A percentile compares a stretch with the other conserved stretches of the same genome.
phyloP scores from a whole-genome alignment of 2,888 invertebrate genomes.

The Cinara cedri region DNA sequence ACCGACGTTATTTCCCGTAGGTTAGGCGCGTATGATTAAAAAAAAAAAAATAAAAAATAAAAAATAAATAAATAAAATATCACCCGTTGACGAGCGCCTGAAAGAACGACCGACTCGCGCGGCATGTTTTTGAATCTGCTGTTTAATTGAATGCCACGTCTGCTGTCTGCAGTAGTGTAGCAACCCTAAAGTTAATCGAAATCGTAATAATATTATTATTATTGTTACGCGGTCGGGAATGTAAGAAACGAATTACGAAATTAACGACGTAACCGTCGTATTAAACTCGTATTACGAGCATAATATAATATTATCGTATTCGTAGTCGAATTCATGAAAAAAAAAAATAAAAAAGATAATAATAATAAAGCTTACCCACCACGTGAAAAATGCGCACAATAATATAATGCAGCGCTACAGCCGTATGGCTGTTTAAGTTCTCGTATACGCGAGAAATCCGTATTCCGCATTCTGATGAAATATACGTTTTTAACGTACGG shows the following conservation, averaged over 20 bases:
- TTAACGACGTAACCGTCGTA: neutral
- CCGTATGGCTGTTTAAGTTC: no score
- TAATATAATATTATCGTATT: no score
- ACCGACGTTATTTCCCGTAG: conserved; percentile 10
- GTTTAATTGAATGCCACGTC: neutral
- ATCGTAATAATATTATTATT: neutral
- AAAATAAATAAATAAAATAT: neutral
- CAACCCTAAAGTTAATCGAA: neutral
- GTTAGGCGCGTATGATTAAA: neutral
- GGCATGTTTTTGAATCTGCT: neutral
- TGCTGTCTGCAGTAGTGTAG: no score
- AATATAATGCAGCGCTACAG: neutral
- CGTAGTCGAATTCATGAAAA: no score
- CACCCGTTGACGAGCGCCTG: neutral
- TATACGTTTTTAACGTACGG: no score
- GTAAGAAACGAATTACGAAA: neutral
- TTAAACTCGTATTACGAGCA: conserved; percentile 35
- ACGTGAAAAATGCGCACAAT: no score
- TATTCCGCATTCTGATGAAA: no score
- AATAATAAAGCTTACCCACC: no score
- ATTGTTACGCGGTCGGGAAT: neutral
- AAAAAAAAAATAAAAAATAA: conserved; percentile 10
- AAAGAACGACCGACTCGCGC: neutral
- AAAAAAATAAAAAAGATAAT: neutral
- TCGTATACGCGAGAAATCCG: no score